Base-by-base conservation (phyloP, 2,113 vertebrate species). In the Craseonycteris thonglongyai region DNA sequence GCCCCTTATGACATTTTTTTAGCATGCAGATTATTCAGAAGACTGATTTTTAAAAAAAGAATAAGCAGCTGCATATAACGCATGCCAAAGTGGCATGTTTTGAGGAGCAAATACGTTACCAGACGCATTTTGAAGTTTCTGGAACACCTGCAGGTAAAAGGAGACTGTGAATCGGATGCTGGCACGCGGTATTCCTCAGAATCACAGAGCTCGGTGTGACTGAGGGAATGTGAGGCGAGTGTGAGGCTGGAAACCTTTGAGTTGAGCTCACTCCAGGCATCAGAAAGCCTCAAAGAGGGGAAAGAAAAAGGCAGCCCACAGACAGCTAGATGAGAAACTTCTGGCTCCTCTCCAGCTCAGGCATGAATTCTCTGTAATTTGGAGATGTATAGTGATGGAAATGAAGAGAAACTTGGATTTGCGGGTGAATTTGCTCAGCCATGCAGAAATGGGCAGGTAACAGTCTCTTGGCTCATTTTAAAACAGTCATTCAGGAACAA, bases 121-220 rank as follows among this genome's bases (percentile, higher is more conserved):
- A 99, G 98, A 86, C 97, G 98, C 98, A 99, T 99, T 51, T 71
- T 93, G 98, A 98, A 97, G 98, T 98, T 98, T 90, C 98, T 63
- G 93, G 96, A 98, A 68, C 97, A 97, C 98, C 98, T 98, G 98
- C 98, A 88, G 98, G 78, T 90, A 30, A 87, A 75, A 96, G 94
- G 47, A 96, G 94, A n/a, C 78, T 63, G 90, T 65, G 95, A 93
- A 78, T 93, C 33, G 18, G 92, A 72, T 69, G 96, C 94, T 87
- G 88, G 85, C 72, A 65, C 95, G 5, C 94, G 1, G 75, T 93
- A 33, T 97, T 98, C 95, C 96, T 94, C 86, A 19, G 96, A 82
- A 97, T 47, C 95, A 88, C 96, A 95, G 96, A 96, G 85, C 97
- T 93, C 76, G 51, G 82, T 95, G 97, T 96, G 97, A 45, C 95